Evolutionary conservation across 2,113 vertebrate species (phyloP), one percentile per base, ranked within the genome.

Genomic region (Entomyzon cyanotis): DNA sequence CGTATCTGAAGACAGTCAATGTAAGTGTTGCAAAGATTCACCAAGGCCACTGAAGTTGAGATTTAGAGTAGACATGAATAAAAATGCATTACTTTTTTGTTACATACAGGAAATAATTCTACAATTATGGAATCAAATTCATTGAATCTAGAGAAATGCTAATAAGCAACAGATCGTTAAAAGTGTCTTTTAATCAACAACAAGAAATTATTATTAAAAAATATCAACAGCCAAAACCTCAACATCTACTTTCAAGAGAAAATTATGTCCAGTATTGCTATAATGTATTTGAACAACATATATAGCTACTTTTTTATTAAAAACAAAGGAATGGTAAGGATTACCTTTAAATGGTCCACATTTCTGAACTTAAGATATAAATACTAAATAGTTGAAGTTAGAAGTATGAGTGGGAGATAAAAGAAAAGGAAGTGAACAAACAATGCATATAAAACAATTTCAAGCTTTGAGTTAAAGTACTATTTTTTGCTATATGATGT

Each of bases 321-420:
- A 56, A 65, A 18, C 2, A 31, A 46, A 41, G 20, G 12, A 69
- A 83, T 50, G 2, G 8, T 37, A 87, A 73, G 10, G 15, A 62
- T 33, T 75, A 67, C 4, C 2, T 65, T 83, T 86, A 79, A 71
- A 63, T 21, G 1, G 8, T 67, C 18, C 0, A 0, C 5, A 27
- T 46, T 93, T 90, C 30, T 62, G 25, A 69, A 87, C 2, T 87
- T 41, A 41, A 49, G 6, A 14, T 33, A 64, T 15, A 59, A 84
- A 47, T 64, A 52, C 6, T 69, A 28, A 81, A 44, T 20, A 31
- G 15, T 4, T 69, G 7, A 87, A 84, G 23, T 55, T 42, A 42
- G 4, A 62, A 4, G 6, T n/a, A 30, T 10, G 12, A 75, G 14
- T 22, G 11, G 4, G 39, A 74, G 35, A 37, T 85, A 64, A 55